phyloP scores from a whole-genome alignment of 2,888 invertebrate species.

The Synanthedon tipuliformis region DNA sequence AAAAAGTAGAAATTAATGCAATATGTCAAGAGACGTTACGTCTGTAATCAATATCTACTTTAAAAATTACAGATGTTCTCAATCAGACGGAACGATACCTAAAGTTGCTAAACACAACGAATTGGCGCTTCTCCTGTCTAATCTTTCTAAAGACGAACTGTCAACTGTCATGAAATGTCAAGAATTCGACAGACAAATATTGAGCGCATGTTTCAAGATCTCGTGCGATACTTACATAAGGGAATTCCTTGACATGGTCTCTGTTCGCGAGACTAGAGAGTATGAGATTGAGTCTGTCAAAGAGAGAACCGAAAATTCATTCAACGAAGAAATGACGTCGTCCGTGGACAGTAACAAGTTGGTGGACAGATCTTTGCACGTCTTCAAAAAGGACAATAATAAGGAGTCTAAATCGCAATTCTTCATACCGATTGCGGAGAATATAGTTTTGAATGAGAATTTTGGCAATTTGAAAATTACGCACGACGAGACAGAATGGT shows the following conservation, averaged over 20 bases:
- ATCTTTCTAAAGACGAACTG: conserved; percentile 42
- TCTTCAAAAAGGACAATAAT: conserved; percentile 55
- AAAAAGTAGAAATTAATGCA: too few species aligned
- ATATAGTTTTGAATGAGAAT: conserved; percentile 34
- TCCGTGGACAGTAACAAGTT: conserved; percentile 57
- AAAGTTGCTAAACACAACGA: conserved; percentile 43
- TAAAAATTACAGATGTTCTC: conserved; percentile 44
- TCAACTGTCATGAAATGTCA: conserved; percentile 55
- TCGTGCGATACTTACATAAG: conserved; percentile 59
- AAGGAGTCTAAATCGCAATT: conserved; percentile 63
- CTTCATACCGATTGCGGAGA: conserved; percentile 54
- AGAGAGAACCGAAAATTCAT: conserved; percentile 28
- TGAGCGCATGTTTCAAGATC: conserved; percentile 60
- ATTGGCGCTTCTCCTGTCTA: conserved; percentile 35
- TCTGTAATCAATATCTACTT: neutral
- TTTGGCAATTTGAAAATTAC: conserved; percentile 52
- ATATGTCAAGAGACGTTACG: too few species aligned
- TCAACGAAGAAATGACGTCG: conserved; percentile 42
- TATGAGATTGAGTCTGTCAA: conserved; percentile 37
- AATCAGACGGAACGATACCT: conserved; percentile 28
- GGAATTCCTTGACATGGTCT: conserved; percentile 40
- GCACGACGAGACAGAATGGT: conserved; percentile 45
- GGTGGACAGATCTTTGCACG: conserved; percentile 47
- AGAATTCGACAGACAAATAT: conserved; percentile 62
- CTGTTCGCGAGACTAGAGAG: conserved; percentile 45